Percentiles rank a stretch among this genome's conserved stretches.
phyloP scores from a whole-genome alignment of 92 coral and sea anemone species.

The Porites cylindrica region DNA sequence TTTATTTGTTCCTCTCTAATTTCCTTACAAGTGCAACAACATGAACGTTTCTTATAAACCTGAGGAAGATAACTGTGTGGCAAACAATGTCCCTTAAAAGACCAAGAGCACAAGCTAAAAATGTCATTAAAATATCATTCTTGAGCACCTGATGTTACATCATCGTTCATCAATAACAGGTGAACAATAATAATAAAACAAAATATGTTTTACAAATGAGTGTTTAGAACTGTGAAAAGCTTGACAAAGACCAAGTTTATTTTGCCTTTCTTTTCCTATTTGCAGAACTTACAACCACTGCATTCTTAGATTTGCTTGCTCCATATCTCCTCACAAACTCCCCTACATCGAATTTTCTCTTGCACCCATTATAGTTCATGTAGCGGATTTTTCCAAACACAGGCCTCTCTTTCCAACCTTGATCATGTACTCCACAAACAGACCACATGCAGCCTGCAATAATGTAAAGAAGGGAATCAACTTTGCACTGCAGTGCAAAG shows the following conservation, averaged over 20 bases:
- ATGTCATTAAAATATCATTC: too few relatives aligned
- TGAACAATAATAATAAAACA: too few relatives aligned
- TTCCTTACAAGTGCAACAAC: too few relatives aligned
- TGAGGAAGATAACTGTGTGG: too few relatives aligned
- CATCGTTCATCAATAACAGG: too few relatives aligned
- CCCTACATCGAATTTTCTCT: conserved; percentile 80
- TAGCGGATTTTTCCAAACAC: conserved; percentile 84
- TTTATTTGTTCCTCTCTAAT: neutral
- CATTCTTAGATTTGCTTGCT: neutral
- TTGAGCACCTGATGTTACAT: too few relatives aligned
- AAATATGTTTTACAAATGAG: too few relatives aligned
- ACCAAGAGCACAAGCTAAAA: too few relatives aligned
- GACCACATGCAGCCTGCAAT: conserved; percentile 87
- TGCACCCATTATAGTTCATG: conserved; percentile 87
- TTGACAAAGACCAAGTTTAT: neutral
- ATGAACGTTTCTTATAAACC: too few relatives aligned
- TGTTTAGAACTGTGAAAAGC: neutral
- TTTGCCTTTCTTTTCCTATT: conserved; percentile 29
- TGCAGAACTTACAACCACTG: neutral
- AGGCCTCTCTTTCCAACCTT: conserved; percentile 83
- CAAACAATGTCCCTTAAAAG: too few relatives aligned
- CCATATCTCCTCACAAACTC: conserved; percentile 73
- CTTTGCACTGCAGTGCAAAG: neutral
- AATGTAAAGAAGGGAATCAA: neutral
- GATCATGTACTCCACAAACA: conserved; percentile 86